A percentile compares a stretch with the other conserved stretches of the same genome.
Evolutionary conservation across 2,113 vertebrate species (phyloP).

Genomic region (Actinemys pallida): DNA sequence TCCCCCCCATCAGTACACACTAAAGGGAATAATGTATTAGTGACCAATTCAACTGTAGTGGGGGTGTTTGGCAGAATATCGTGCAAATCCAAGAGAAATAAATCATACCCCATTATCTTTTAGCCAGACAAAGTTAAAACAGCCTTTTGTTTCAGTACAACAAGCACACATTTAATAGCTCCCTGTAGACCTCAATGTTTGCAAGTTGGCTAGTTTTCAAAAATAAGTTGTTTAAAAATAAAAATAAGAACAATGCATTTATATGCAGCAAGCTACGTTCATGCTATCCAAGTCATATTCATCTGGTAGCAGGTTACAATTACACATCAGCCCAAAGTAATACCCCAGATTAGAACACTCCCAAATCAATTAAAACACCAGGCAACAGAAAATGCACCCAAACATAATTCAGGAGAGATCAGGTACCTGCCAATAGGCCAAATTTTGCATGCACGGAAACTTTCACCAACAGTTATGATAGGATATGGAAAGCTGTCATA

Average conservation of each 20-base stretch:
- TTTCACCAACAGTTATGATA: not conserved
- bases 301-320: conserved; percentile 33
- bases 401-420: not conserved
- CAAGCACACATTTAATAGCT: conserved; percentile 73
- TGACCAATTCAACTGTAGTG: conserved; percentile 54
- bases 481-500: not conserved
- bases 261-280: conserved; percentile 34
- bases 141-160: conserved; percentile 74
- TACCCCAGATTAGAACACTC: conserved; percentile 21
- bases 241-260: conserved; percentile 64
- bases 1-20: conserved; percentile 34
- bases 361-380: conserved; percentile 29
- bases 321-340: conserved; percentile 34
- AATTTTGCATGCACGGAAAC: not conserved
- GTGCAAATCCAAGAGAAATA: conserved; percentile 74
- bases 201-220: conserved; percentile 72
- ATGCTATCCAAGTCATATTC: conserved; percentile 41
- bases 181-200: conserved; percentile 71
- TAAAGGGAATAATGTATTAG: conserved; percentile 69
- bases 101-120: conserved; percentile 82
- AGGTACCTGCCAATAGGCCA: not conserved
- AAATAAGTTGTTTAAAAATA: conserved; percentile 56
- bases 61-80: conserved; percentile 49
- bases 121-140: conserved; percentile 76
- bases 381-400: conserved; percentile 10